A percentile compares a stretch with the other conserved stretches of the same genome.
These are phyloP conservation scores for Colletes latitarsis DNA, from an alignment of 1,140 invertebrate genomes.

Conservation along the genomic window DNA sequence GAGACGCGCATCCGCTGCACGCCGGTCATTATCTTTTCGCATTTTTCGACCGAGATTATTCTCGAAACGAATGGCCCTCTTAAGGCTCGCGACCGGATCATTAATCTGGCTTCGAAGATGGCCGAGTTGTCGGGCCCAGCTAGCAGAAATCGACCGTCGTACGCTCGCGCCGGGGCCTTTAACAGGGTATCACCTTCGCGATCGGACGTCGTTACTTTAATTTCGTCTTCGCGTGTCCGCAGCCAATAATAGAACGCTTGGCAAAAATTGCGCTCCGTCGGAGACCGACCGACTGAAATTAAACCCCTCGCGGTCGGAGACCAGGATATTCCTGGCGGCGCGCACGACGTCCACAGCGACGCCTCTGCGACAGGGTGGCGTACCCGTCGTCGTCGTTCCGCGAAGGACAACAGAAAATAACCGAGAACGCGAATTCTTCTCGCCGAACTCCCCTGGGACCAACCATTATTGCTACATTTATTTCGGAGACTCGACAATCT, in stretches of 20 bases:
- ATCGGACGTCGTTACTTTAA: conserved; percentile 40
- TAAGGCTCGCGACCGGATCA: conserved; percentile 57
- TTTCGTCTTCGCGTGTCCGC: conserved; percentile 25
- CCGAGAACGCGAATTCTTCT: too few species aligned
- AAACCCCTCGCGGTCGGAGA: not conserved
- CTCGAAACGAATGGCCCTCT: conserved; percentile 63
- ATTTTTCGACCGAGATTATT: conserved; percentile 65
- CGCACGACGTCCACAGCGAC: not conserved
- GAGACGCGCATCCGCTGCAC: conserved; percentile 21
- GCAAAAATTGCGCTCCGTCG: not conserved
- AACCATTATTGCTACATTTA: too few species aligned
- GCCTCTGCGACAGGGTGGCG: not conserved
- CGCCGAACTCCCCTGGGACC: too few species aligned
- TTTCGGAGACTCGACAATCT: too few species aligned
- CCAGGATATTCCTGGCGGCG: not conserved
- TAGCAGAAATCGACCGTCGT: conserved; percentile 21
- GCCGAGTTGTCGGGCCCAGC: conserved; percentile 20
- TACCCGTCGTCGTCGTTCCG: too few species aligned
- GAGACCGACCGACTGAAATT: not conserved
- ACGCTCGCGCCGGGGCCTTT: not conserved
- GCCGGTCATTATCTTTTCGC: conserved; percentile 62
- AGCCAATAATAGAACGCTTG: conserved; percentile 3
- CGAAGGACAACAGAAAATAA: too few species aligned
- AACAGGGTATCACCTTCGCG: conserved; percentile 1
- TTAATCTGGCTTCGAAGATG: conserved; percentile 63